Evolutionary conservation across 2,888 invertebrate genomes (phyloP), one percentile per base, ranked within the genome.

Genomic region (Xestoiulus laeticollis): DNA sequence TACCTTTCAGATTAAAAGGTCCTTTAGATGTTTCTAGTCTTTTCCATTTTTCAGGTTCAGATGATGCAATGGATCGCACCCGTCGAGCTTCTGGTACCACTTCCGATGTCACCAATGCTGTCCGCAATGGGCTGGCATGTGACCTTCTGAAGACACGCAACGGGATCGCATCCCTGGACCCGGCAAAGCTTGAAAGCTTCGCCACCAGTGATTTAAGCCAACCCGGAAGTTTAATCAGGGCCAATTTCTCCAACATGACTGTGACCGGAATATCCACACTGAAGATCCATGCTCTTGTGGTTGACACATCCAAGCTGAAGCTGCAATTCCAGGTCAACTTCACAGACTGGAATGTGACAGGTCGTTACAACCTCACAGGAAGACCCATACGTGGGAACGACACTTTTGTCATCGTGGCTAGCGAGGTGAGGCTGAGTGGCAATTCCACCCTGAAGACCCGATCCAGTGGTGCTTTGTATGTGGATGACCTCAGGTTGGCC

Each of bases 381-480:
- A 87, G 38, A 22, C 87, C 87, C 22, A 10, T 87, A 10, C 38
- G 8, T 12, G 87, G 87, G 10, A 87, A 87, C 43, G 87, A 43
- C 14, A 87, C 38, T 6, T 59, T 87, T 3, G 1, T 5, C 8
- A 83, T 83, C 38, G 33, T 19, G 19, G 38, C 68, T 19, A 33
- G 22, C 0, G 83, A 87, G 38, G 87, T 87, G 22, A 16, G 38
- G 5, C n/a, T 87, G 38, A 14, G 8, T 14, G 87, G 38, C 16
- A 43, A 33, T 8, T 26, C 87, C 30, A 14, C 3, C 43, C 43
- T 87, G 8, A 44, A n/a, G 30, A 10, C 14, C 12, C 33, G 26
- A 10, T 82, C 82, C 26, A 83, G 44, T 44, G 87, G 83, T 44
- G n/a, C 83, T 2, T 10, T 87, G 2, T 19, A 43, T n/a, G 33